These are phyloP conservation scores for Paedocypris micromegethes DNA, from an alignment of 2,797 vertebrate genomes.

Conservation along the genomic window DNA sequence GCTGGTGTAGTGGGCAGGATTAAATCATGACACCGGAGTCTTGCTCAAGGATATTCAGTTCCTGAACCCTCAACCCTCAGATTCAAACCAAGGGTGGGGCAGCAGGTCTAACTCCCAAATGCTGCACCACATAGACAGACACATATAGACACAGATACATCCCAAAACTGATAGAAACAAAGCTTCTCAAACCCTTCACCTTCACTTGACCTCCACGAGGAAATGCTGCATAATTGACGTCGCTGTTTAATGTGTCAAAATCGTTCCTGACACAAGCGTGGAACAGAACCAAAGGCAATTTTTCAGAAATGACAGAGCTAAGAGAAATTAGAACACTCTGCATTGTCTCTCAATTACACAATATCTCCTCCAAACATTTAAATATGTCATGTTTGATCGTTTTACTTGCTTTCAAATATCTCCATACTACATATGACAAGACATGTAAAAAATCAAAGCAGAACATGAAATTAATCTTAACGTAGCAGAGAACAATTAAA, in stretches of 20 bases:
- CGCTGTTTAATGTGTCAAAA: slow-evolving; percentile 27
- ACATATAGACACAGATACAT: no score
- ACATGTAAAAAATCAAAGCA: slow-evolving; percentile 69
- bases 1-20: no score
- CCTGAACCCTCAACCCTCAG: no score
- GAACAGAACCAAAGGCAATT: slow-evolving; percentile 21
- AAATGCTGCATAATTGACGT: slow-evolving; percentile 35
- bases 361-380: slow-evolving; percentile 32
- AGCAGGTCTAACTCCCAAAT: no score
- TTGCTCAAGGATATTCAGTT: no score
- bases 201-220: slow-evolving; percentile 33
- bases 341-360: slow-evolving; percentile 43
- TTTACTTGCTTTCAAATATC: slow-evolving; percentile 31
- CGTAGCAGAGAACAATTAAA: slow-evolving; percentile 74
- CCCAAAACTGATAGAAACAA: no score
- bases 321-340: slow-evolving; percentile 31
- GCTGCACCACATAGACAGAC: no score
- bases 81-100: no score
- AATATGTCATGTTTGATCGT: slow-evolving; percentile 36
- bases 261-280: slow-evolving; percentile 33
- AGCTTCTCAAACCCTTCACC: neutral
- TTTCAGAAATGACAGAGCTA: slow-evolving; percentile 31
- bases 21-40: no score
- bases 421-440: no score
- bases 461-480: slow-evolving; percentile 83